Evolutionary conservation across 2,888 invertebrate genomes (phyloP).

Genomic region (Dolichopus griseipennis): DNA sequence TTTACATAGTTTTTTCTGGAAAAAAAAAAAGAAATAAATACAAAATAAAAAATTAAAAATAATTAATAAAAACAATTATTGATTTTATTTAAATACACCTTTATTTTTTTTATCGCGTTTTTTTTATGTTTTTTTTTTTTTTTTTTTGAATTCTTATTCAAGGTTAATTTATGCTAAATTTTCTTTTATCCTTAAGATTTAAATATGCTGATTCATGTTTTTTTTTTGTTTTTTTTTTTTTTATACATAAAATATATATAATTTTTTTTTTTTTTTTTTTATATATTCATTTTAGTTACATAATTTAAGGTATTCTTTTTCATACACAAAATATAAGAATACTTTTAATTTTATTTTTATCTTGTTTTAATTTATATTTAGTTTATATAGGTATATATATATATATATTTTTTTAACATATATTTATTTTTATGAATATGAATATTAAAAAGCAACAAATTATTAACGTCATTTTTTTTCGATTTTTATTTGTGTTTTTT

Average conservation of each 20-base stretch:
- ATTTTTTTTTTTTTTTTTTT: not conserved
- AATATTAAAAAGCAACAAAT: constrained; percentile 6
- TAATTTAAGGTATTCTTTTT: not conserved
- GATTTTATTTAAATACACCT: not conserved
- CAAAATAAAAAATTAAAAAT: not conserved
- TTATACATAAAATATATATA: not conserved
- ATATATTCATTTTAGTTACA: not conserved
- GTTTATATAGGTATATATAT: no score
- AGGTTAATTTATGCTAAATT: not conserved
- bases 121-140: not conserved
- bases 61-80: not conserved
- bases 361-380: no score
- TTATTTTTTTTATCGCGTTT: not conserved
- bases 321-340: constrained; percentile 6
- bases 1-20: no score
- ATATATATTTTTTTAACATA: no score
- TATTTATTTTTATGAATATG: not conserved
- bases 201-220: not conserved
- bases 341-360: not conserved
- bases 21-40: not conserved
- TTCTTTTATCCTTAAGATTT: not conserved
- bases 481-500: not conserved
- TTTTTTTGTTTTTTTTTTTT: not conserved
- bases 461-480: constrained; percentile 2
- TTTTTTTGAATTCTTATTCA: not conserved